These are phyloP conservation scores for Drosophila busckii DNA, from an alignment of 1,140 invertebrate genomes.

Conservation along the genomic window DNA sequence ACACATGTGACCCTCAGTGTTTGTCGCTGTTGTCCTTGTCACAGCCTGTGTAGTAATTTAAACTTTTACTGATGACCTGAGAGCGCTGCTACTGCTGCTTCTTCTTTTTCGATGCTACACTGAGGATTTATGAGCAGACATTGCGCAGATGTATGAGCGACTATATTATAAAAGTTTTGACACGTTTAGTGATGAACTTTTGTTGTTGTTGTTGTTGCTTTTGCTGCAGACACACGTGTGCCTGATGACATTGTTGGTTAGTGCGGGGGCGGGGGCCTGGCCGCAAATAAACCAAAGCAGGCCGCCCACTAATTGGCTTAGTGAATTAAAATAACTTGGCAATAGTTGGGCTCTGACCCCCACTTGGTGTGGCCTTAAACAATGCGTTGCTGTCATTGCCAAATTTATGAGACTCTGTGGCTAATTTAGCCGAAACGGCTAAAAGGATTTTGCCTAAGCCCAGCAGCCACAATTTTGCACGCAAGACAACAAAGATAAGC, in stretches of 20 bases:
- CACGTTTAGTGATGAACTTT: slow-evolving; percentile 74
- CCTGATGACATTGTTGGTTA: slow-evolving; percentile 46
- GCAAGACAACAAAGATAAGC: slow-evolving; percentile 34
- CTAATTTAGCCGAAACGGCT: slow-evolving; percentile 71
- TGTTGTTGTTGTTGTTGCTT: slow-evolving; percentile 42
- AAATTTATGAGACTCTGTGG: slow-evolving; percentile 71
- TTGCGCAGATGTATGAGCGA: slow-evolving; percentile 49
- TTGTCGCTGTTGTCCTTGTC: slow-evolving; percentile 12
- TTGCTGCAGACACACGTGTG: slow-evolving; percentile 58
- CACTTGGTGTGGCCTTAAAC: slow-evolving; percentile 20
- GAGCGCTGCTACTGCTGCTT: slow-evolving; percentile 20
- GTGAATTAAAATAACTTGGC: slow-evolving; percentile 75
- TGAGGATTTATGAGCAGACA: slow-evolving; percentile 51
- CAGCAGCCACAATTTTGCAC: slow-evolving; percentile 52
- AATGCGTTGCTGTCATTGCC: slow-evolving; percentile 63
- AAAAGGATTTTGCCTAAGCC: slow-evolving; percentile 63
- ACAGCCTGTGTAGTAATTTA: slow-evolving; percentile 73
- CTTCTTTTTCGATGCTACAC: slow-evolving; percentile 14
- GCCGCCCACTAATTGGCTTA: slow-evolving; percentile 70
- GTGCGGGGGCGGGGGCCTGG: not conserved
- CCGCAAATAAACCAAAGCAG: slow-evolving; percentile 63
- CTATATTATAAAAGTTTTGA: slow-evolving; percentile 75
- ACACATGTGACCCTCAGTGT: slow-evolving; percentile 44
- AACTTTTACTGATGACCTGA: slow-evolving; percentile 51
- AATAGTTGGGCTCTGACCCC: slow-evolving; percentile 53